These are phyloP conservation scores for Zosterops borbonicus DNA, from an alignment of 2,113 vertebrate species.

Conservation along the genomic window DNA sequence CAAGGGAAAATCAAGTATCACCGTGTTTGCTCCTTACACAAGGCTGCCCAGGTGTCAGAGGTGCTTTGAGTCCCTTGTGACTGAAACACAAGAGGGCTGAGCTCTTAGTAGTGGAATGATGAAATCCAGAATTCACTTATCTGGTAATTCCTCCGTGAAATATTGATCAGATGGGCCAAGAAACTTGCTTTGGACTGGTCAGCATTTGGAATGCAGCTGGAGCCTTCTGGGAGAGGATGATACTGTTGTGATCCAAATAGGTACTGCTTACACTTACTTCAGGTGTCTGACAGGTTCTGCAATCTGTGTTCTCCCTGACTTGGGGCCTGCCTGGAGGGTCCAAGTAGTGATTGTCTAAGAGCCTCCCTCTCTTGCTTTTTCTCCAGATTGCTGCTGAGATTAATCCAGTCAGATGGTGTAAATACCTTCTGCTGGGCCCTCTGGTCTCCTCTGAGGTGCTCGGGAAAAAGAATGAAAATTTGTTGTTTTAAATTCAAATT, in stretches of 20 bases:
- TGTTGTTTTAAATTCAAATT: not conserved
- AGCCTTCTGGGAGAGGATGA: not conserved
- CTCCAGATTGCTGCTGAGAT: not conserved
- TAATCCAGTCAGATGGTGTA: not conserved
- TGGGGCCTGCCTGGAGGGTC: not conserved
- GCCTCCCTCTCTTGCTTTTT: not conserved
- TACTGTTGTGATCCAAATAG: not conserved
- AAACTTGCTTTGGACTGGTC: not conserved
- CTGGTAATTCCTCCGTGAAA: not conserved
- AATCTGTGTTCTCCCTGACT: not conserved
- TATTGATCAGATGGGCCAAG: not conserved
- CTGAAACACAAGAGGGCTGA: not conserved
- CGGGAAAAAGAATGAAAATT: not conserved
- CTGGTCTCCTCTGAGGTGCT: not conserved
- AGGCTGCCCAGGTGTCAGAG: not conserved
- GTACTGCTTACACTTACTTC: not conserved
- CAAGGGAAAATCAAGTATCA: not conserved
- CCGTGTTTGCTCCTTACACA: rapidly evolving
- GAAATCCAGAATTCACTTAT: not conserved
- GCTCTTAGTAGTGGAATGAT: not conserved
- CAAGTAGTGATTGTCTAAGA: not conserved
- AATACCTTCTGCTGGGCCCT: not conserved
- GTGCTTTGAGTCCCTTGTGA: not conserved
- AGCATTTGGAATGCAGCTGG: not conserved
- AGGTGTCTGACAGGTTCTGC: not conserved